phyloP scores from a whole-genome alignment of 2,113 vertebrate genomes.

The Neofelis nebulosa region DNA sequence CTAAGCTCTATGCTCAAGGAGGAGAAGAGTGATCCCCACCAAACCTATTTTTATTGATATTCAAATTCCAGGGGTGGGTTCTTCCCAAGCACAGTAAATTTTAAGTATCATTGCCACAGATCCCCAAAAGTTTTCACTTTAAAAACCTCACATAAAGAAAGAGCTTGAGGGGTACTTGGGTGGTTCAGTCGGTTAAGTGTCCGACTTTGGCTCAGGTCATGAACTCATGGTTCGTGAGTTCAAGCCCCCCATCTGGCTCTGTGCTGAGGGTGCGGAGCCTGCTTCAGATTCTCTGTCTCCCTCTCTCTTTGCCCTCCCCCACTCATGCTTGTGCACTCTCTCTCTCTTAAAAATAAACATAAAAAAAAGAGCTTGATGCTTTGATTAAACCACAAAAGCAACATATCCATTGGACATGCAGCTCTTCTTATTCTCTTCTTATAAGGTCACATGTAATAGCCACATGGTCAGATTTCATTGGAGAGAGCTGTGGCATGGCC shows the following conservation, averaged over 20 bases:
- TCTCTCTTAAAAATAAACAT: too few relatives aligned
- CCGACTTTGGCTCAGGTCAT: too few relatives aligned
- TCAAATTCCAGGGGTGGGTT: neutral
- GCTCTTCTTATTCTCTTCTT: neutral
- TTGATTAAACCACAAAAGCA: constrained; percentile 6
- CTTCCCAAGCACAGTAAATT: neutral
- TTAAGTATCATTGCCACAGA: neutral
- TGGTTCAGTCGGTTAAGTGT: too few relatives aligned
- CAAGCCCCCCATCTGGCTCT: too few relatives aligned
- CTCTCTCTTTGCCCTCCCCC: too few relatives aligned
- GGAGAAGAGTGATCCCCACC: neutral
- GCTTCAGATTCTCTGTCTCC: too few relatives aligned
- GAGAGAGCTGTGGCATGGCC: neutral
- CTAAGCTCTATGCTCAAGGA: neutral
- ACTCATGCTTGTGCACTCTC: too few relatives aligned
- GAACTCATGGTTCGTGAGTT: too few relatives aligned
- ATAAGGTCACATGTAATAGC: neutral
- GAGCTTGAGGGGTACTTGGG: neutral
- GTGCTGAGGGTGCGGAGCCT: too few relatives aligned
- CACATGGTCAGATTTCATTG: neutral
- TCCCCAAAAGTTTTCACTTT: neutral
- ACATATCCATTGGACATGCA: fast-evolving
- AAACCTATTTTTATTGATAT: neutral
- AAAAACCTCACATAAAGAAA: neutral
- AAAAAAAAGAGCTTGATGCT: neutral